Evolutionary conservation across 2,113 vertebrate species (phyloP).

Genomic region (Sander vitreus): DNA sequence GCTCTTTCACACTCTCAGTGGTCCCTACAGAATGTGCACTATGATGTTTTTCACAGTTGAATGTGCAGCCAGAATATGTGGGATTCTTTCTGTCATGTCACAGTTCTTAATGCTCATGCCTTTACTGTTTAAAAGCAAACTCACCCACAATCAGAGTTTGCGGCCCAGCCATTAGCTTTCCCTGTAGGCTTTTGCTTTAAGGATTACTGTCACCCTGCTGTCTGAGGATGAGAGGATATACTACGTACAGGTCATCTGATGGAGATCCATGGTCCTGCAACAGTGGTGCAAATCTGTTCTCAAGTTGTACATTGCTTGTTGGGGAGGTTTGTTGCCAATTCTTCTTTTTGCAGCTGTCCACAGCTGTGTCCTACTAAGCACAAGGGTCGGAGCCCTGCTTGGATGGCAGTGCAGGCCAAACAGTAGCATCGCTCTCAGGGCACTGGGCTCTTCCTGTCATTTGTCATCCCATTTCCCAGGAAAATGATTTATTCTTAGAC

Average conservation of each 20-base stretch:
- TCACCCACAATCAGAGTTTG: not conserved
- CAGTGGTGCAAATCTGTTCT: not conserved
- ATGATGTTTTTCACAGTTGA: not conserved
- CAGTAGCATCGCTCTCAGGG: not conserved
- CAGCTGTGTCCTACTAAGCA: not conserved
- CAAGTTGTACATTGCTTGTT: not conserved
- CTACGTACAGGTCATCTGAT: not conserved
- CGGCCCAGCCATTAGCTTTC: not conserved
- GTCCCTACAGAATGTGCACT: not conserved
- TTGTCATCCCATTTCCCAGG: not conserved
- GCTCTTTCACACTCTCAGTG: not conserved
- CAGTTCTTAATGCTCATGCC: not conserved
- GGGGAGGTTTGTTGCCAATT: not conserved
- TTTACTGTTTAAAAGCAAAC: not conserved
- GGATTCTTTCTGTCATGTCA: not conserved
- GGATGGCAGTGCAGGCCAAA: not conserved
- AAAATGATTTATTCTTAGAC: not conserved
- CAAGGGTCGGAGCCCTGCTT: not conserved
- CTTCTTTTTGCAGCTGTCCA: not conserved
- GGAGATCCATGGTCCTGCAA: not conserved
- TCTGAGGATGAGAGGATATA: slow-evolving; percentile 5
- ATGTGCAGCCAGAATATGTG: not conserved
- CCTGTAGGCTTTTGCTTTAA: not conserved
- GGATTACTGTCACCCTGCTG: not conserved
- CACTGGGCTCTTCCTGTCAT: not conserved